phyloP scores from a whole-genome alignment of 2,797 vertebrate genomes.

The Allobates femoralis region DNA sequence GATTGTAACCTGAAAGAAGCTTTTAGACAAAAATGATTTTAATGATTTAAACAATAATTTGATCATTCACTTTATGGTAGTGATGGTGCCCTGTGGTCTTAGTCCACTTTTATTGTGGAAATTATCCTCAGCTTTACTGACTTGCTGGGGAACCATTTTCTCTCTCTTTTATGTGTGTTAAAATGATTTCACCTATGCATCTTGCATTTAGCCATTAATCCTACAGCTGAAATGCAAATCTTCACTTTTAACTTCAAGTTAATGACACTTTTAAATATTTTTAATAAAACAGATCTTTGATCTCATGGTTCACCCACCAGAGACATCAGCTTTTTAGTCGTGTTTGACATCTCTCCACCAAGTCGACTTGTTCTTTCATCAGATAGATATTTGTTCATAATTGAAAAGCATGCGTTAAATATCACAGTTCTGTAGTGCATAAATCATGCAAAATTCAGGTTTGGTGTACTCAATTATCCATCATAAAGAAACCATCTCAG shows the following conservation, averaged over 20 bases:
- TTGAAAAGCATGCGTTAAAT: conserved; percentile 61
- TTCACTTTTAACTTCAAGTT: conserved; percentile 73
- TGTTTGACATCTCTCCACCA: conserved; percentile 65
- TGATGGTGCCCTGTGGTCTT: too few relatives aligned
- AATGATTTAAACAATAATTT: too few relatives aligned
- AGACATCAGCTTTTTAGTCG: conserved; percentile 65
- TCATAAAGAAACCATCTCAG: too few relatives aligned
- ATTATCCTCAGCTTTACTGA: too few relatives aligned
- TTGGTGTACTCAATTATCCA: neutral
- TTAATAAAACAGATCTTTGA: conserved; percentile 77
- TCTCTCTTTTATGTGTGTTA: conserved; percentile 45
- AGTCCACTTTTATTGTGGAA: too few relatives aligned
- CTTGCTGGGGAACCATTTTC: too few relatives aligned
- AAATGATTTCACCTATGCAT: conserved; percentile 74
- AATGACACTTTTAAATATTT: conserved; percentile 71
- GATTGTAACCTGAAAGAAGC: too few relatives aligned
- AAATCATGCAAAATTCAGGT: conserved; percentile 21
- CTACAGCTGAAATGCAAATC: conserved; percentile 84
- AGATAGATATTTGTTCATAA: conserved; percentile 57
- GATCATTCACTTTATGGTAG: too few relatives aligned
- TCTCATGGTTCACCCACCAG: conserved; percentile 70
- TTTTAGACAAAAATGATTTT: too few relatives aligned
- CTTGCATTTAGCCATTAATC: conserved; percentile 77
- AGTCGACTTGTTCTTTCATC: conserved; percentile 63
- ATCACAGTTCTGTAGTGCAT: conserved; percentile 57